These are phyloP conservation scores for Drosophila ironensis DNA, from an alignment of 1,140 invertebrate genomes.

Conservation along the genomic window DNA sequence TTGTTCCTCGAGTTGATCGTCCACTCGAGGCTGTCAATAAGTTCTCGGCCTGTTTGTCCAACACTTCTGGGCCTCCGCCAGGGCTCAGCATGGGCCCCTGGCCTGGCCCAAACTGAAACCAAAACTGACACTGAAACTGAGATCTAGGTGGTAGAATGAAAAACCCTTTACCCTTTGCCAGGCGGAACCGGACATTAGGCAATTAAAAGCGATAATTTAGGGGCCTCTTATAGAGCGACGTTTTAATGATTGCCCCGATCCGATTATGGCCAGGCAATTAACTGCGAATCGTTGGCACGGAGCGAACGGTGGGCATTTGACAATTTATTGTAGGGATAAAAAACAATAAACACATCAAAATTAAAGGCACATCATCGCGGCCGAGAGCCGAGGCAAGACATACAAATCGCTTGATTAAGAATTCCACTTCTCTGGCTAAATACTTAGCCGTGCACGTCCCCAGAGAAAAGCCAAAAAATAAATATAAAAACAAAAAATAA, in stretches of 20 bases:
- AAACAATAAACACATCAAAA: slow-evolving; percentile 17
- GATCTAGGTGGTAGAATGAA: no score
- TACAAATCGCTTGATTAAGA: slow-evolving; percentile 74
- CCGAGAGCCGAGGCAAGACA: slow-evolving; percentile 22
- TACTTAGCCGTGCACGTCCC: slow-evolving; percentile 15
- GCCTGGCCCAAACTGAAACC: no score
- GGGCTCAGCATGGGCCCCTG: no score
- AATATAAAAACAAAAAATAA: no score
- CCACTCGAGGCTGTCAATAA: background rate
- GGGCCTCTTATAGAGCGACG: slow-evolving; percentile 3
- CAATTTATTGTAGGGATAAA: slow-evolving; percentile 58
- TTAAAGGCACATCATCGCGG: slow-evolving; percentile 11
- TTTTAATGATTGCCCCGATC: slow-evolving; percentile 25
- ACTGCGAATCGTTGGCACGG: slow-evolving; percentile 29
- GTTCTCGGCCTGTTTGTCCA: background rate
- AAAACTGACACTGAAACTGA: no score
- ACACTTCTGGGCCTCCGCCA: background rate
- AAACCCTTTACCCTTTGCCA: no score
- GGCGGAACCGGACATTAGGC: slow-evolving; percentile 25
- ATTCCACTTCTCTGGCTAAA: slow-evolving; percentile 4
- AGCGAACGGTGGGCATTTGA: slow-evolving; percentile 29
- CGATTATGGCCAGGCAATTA: slow-evolving; percentile 42
- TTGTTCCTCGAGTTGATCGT: background rate
- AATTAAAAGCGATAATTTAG: slow-evolving; percentile 35
- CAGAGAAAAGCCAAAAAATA: background rate